Evolutionary conservation across 2,888 invertebrate species (phyloP), one percentile per base, ranked within the genome.

Genomic region (Perdita meconis): DNA sequence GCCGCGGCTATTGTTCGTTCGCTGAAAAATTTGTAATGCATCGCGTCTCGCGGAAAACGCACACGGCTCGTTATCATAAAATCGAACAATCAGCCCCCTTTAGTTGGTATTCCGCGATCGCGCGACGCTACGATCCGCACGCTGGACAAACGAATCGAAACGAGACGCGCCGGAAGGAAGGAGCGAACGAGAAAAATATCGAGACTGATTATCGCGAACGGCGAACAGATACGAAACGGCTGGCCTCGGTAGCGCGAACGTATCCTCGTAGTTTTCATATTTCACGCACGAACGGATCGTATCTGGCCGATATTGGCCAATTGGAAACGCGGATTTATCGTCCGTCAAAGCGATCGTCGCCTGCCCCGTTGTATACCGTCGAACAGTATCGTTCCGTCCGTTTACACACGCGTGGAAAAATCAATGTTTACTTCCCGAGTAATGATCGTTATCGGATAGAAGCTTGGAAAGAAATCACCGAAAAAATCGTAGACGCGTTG

Each of bases 271-370:
- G 69, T 88, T 90, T 90, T 88, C 87, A 89, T 90, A 90, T 90
- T 90, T 90, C 87, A 90, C 87, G 84, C 84, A 66, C 81, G 86
- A 89, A 76, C 84, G 86, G 82, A 81, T 87, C 87, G 86, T 86
- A 86, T 88, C 85, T 86, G 87, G 82, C 69, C 82, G 83, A 81
- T 86, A 86, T 84, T 78, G 84, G 86, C 87, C 88, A 87, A 89
- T 90, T 88, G 88, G 85, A 88, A 86, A 87, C 82, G 72, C 85
- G 83, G 86, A 89, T 90, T 90, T 90, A 89, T 89, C 86, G 87
- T 86, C 86, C 86, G 87, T 86, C 87, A 85, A 76, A 75, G 65
- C 85, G 84, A 87, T 90, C 87, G 85, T 86, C 87, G 85, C 87
- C 84, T 80, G 80, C 80, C n/a, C 74, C 81, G 74, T 56, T 68